Percentiles rank a stretch among this genome's conserved stretches.
Evolutionary conservation across 2,113 vertebrate species (phyloP).

Genomic region (Notechis scutatus): DNA sequence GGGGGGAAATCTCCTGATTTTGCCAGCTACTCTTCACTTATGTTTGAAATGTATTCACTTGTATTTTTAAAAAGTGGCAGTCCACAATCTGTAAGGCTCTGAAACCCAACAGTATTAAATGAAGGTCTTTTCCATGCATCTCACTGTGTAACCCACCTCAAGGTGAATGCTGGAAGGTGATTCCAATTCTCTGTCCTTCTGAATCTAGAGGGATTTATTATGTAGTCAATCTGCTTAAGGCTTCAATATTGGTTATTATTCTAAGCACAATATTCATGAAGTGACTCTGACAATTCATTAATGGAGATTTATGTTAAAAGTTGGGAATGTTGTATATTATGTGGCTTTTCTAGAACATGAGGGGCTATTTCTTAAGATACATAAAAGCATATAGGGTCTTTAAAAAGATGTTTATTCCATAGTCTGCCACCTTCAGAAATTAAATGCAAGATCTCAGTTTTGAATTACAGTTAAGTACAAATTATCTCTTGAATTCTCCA

Average conservation of each 20-base stretch:
- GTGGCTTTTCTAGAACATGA: slow-evolving; percentile 3
- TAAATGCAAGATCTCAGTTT: background rate
- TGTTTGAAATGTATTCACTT: background rate
- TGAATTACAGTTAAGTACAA: background rate
- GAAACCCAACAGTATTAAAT: background rate
- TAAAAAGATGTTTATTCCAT: background rate
- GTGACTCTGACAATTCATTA: slow-evolving; percentile 25
- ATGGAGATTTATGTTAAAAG: slow-evolving; percentile 8
- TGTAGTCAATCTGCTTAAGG: background rate
- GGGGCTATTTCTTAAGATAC: background rate
- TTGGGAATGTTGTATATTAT: background rate
- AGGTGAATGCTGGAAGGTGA: background rate
- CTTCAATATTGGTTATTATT: background rate
- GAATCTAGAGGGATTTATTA: background rate
- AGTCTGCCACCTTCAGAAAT: background rate
- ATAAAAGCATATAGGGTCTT: background rate
- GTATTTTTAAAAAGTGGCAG: background rate
- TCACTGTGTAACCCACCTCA: background rate
- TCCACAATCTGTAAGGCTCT: background rate
- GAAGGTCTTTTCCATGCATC: background rate
- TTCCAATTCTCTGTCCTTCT: background rate
- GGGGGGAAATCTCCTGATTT: background rate
- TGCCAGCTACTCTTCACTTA: background rate
- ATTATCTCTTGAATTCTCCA: background rate
- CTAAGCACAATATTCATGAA: slow-evolving; percentile 4